phyloP scores from a whole-genome alignment of 92 coral and sea anemone genomes.

The Scolanthus callimorphus region DNA sequence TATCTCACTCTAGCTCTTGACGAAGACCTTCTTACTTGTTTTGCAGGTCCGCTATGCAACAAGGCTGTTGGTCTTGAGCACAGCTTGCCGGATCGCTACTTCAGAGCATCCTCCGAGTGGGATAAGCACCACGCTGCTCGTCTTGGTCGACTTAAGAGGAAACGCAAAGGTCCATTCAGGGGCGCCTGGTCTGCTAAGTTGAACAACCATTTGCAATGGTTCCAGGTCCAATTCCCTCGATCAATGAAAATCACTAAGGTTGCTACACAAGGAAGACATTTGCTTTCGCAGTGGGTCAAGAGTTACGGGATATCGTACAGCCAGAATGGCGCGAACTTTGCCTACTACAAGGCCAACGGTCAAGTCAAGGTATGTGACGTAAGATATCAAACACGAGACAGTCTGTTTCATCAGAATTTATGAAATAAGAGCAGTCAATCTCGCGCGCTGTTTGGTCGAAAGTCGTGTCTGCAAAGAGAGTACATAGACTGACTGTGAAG shows the following conservation, averaged over 20 bases:
- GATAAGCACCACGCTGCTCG: constrained; percentile 50
- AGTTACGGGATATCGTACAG: constrained; percentile 52
- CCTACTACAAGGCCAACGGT: constrained; percentile 64
- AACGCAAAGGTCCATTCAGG: constrained; percentile 49
- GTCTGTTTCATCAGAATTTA: too few species aligned
- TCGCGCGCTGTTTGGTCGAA: too few species aligned
- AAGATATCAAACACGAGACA: too few species aligned
- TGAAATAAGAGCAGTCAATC: too few species aligned
- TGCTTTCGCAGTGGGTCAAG: constrained; percentile 69
- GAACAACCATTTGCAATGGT: constrained; percentile 63
- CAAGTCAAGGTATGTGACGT: constrained; percentile 50
- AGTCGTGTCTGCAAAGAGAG: too few species aligned
- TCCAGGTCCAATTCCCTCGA: constrained; percentile 70
- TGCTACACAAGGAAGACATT: constrained; percentile 74
- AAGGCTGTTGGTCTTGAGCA: constrained; percentile 66
- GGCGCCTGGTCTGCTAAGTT: constrained; percentile 88
- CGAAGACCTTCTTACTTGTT: too few species aligned
- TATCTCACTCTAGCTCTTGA: too few species aligned
- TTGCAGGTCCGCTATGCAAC: constrained; percentile 75
- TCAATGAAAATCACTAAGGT: constrained; percentile 70
- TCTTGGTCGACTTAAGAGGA: constrained; percentile 60
- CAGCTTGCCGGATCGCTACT: constrained; percentile 52
- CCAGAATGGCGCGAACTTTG: constrained; percentile 76
- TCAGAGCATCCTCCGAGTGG: constrained; percentile 76
- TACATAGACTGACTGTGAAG: too few species aligned